Evolutionary conservation across 1,140 invertebrate genomes (phyloP), one percentile per base, ranked within the genome.

Genomic region (Lepidurus arcticus): DNA sequence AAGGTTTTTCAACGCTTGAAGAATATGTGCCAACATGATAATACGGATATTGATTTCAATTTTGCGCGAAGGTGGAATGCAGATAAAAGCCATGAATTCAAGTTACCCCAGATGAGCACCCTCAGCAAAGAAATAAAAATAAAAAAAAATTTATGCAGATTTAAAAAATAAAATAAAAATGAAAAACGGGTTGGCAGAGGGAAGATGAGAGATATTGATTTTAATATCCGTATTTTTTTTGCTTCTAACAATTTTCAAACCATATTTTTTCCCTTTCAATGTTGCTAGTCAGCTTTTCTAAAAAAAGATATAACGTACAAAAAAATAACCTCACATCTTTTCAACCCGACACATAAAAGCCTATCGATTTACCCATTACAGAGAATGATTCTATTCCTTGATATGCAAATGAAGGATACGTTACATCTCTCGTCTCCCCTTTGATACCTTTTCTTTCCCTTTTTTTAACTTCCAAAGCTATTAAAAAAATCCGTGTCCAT

Each of bases 1-100:
- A 65, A 21, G 13, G 8, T 65, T 4, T 34, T 65, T 21, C 53
- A 16, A 21, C 7, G 53, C 53, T n/a, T 13, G 53, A 65, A 65
- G 53, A 65, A 65, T 34, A 34, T 21, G 53, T 65, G 53, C 53
- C 53, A 65, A 65, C 9, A 65, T 21, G 53, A 65, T 13, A 21
- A 65, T 65, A 65, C n/a, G 53, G 21, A 65, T 65, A 65, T 65
- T 65, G 53, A 65, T 65, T 65, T 65, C 53, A 65, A 65, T 65
- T 65, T 65, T 21, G 53, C 53, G 53, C 53, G 53, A 21, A 65
- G 53, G 53, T 65, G 53, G 53, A 65, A 65, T 65, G 53, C 53
- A 65, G 53, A 65, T 65, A 65, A 65, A 8, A 65, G 53, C 53
- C 21, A 65, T 65, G 53, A 65, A 65, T 65, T 13, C 21, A 65